Evolutionary conservation across 2,797 vertebrate genomes (phyloP), one percentile per base, ranked within the genome.

Genomic region (Xenops minutus): DNA sequence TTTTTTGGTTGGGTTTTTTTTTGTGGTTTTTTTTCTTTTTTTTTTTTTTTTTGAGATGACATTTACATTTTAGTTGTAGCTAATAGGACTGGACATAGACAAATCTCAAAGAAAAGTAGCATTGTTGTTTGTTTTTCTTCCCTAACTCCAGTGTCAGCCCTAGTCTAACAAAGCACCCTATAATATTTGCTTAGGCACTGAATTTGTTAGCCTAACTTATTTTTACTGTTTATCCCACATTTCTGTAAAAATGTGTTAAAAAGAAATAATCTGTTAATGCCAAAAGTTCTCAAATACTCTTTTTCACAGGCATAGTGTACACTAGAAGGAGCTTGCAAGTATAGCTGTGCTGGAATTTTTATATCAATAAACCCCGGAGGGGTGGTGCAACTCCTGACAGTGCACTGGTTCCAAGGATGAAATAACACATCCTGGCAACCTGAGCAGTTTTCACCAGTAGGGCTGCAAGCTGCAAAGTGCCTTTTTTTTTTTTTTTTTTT

Each of bases 341-440:
- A 81, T 41, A 75, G 30, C 52, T 87, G 68, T 46, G 55, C 73
- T 93, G 73, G 91, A 94, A 95, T 92, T 91, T 93, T 92, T 95
- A 21, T 84, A 91, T 93, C 92, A 97, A 91, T 94, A 96, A 97
- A 94, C 56, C 75, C 69, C 48, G 23, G 44, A 93, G 67, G 73
- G 80, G 77, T 74, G 79, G 85, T 86, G 67, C 55, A 86, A 63
- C 69, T 91, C 61, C 41, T 30, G 6, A 61, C 52, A 72, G 51
- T 0, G 3, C 27, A 61, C 30, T 20, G 67, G 54, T 92, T 96
- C 85, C 80, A 91, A 88, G 80, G 85, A 92, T 94, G 85, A 96
- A 95, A 95, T 91, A 94, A 95, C 76, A 78, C 74, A 79, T 73
- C 41, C 69, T 92, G 88, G 88, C 82, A 92, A 84, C 22, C 7